These are phyloP conservation scores for Monochamus saltuarius DNA, from an alignment of 1,140 invertebrate species.

Conservation along the genomic window DNA sequence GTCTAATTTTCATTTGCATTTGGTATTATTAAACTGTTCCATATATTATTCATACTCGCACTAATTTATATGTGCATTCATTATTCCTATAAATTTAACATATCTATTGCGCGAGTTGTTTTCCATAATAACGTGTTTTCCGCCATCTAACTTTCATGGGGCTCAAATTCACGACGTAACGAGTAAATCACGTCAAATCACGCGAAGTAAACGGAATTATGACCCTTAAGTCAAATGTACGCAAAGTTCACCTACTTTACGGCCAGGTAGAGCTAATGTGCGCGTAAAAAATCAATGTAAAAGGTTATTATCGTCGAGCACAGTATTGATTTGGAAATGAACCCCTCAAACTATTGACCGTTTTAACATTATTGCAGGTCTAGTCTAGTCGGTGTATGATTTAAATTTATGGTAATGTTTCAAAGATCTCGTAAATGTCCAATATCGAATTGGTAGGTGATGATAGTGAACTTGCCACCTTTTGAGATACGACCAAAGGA, in stretches of 20 bases:
- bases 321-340: conserved; percentile 30
- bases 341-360: conserved; percentile 9
- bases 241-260: conserved; percentile 3
- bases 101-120: neutral
- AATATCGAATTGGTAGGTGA: no score
- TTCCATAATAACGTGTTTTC: conserved; percentile 4
- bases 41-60: no score
- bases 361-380: no score
- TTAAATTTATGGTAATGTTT: no score
- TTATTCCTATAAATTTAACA: no score
- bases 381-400: no score
- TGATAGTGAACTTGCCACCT: no score
- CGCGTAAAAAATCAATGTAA: conserved; percentile 34
- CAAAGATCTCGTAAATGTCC: no score
- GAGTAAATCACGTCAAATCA: conserved; percentile 10
- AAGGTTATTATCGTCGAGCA: conserved; percentile 33
- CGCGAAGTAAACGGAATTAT: conserved; percentile 4
- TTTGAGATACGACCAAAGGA: no score
- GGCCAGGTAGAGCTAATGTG: conserved; percentile 11
- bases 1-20: no score
- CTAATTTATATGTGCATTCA: no score
- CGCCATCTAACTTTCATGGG: conserved; percentile 7
- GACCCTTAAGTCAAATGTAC: conserved; percentile 13
- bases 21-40: no score
- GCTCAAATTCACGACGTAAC: neutral